phyloP scores from a whole-genome alignment of 2,797 vertebrate species.

The Clarias pachynema region DNA sequence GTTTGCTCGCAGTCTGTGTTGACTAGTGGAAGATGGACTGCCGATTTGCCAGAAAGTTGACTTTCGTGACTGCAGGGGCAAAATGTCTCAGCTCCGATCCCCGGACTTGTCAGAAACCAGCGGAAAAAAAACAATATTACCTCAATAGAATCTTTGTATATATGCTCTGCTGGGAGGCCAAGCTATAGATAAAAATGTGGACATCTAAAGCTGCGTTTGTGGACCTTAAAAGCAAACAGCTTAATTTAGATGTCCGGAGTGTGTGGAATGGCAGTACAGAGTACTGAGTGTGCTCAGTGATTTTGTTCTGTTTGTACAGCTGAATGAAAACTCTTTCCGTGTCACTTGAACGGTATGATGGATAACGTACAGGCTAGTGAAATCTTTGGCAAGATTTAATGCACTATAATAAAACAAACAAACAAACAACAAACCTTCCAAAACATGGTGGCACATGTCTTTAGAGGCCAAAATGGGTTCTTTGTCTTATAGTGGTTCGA shows the following conservation, averaged over 20 bases:
- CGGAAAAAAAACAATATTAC: constrained; percentile 55
- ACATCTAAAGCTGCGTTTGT: constrained; percentile 44
- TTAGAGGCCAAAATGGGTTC: background rate
- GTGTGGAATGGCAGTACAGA: background rate
- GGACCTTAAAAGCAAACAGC: constrained; percentile 65
- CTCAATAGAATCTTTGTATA: constrained; percentile 61
- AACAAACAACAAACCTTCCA: background rate
- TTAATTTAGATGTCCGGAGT: constrained; percentile 68
- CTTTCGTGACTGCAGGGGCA: constrained; percentile 62
- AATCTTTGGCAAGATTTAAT: background rate
- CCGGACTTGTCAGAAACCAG: constrained; percentile 48
- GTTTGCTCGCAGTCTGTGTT: constrained; percentile 40
- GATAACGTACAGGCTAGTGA: constrained; percentile 56
- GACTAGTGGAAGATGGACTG: constrained; percentile 40
- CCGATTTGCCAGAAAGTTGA: constrained; percentile 60
- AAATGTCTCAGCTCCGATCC: constrained; percentile 47
- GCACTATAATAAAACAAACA: background rate
- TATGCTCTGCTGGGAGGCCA: constrained; percentile 53
- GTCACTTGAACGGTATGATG: constrained; percentile 64
- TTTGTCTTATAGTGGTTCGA: background rate
- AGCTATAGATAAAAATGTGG: constrained; percentile 44
- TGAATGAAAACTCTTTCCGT: constrained; percentile 62
- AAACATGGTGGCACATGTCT: background rate
- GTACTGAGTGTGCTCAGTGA: constrained; percentile 53
- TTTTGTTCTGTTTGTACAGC: constrained; percentile 72